Base-by-base conservation (phyloP, 2,888 invertebrate species). In the Stenichneumon culpator region DNA sequence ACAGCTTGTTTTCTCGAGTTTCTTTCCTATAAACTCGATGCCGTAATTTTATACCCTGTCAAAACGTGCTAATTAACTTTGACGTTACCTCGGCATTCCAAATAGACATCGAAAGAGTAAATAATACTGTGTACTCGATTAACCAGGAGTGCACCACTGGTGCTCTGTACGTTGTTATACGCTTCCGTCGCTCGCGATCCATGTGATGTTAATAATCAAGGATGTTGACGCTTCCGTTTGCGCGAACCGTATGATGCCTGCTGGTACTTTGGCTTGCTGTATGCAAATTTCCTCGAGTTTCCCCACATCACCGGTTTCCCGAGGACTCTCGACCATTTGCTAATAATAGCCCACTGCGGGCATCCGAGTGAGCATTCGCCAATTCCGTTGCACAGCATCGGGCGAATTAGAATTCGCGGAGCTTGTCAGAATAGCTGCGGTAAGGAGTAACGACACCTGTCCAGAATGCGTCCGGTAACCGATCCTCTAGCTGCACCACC, bases 391-490 rank as follows among this genome's bases (percentile, higher is more conserved):
- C n/a, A 60, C 50, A 39, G 57, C 11, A 73, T 57, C n/a, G 57
- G 57, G 67, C 57, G 79, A 84, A 79, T 84, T 74, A 25, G 28
- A 81, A 78, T 65, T 81, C 44, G 57, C 44, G 74, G 72, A 78
- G 19, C 44, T 44, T 67, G 75, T 14, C 68, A 50, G 57, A 63
- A 54, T 22, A 69, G 47, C 28, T 50, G 74, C 52, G 19, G 39
- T 69, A 78, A 83, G 57, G 69, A 78, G 69, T 57, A 73, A 47
- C 80, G 84, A 86, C 86, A 74, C 69, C 78, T 79, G 78, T 83
- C 81, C 81, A 44, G 69, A 36, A 70, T 70, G 63, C 74, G 74
- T 70, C 54, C 74, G 28, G 47, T 6, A 78, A 7, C 28, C 72
- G 6, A 70, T 78, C 57, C 25, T 57, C 54, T 2, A 54, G 57